These are phyloP conservation scores for Chrysogorgia sp. DNA, from an alignment of 92 coral and sea anemone species.

Conservation along the genomic window DNA sequence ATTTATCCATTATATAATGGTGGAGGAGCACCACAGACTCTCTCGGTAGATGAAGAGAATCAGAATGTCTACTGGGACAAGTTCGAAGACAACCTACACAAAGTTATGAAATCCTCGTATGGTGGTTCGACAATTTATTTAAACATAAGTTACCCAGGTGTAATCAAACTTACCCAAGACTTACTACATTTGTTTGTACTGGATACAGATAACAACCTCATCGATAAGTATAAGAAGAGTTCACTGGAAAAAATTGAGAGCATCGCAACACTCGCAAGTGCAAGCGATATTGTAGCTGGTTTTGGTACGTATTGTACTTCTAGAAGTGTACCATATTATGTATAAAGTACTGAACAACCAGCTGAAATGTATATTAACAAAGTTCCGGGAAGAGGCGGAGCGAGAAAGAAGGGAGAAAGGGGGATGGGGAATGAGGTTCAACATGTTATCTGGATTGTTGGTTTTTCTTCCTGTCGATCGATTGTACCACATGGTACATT, in stretches of 20 bases:
- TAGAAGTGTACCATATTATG: too few relatives aligned
- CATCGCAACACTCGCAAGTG: background rate
- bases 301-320: slow-evolving; percentile 7
- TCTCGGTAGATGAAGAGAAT: background rate
- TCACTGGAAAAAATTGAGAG: slow-evolving; percentile 13
- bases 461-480: too few relatives aligned
- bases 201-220: background rate
- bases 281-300: slow-evolving; percentile 17
- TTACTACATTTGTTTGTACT: slow-evolving; percentile 4
- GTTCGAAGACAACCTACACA: background rate
- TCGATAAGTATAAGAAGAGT: slow-evolving; percentile 16
- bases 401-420: too few relatives aligned
- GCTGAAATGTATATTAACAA: too few relatives aligned
- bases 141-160: background rate
- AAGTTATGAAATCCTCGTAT: slow-evolving; percentile 7
- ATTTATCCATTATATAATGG: background rate
- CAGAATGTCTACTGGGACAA: slow-evolving; percentile 10
- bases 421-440: too few relatives aligned
- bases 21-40: background rate
- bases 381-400: too few relatives aligned
- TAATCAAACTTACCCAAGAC: background rate
- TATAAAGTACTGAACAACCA: too few relatives aligned
- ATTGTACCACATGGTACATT: too few relatives aligned
- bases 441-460: too few relatives aligned
- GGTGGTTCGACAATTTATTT: background rate